Conservation (phyloP, 2,888 invertebrate species). For the Acrocera orbiculus region DNA sequence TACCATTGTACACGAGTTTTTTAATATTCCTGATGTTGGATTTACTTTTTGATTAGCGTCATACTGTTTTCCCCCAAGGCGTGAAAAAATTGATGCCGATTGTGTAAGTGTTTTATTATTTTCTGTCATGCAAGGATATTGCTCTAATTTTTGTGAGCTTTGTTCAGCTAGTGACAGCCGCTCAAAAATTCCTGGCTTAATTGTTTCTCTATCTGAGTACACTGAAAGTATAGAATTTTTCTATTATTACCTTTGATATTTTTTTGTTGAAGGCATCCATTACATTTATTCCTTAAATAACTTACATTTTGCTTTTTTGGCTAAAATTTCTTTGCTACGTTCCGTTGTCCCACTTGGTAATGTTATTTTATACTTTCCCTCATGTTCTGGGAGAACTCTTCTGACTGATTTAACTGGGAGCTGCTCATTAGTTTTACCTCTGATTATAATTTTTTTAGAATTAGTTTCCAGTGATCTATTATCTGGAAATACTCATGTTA, state of each 20-base stretch:
- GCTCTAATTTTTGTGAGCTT: background rate
- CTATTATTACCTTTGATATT: too few species aligned
- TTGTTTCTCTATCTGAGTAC: constrained; percentile 24
- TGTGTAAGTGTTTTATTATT: constrained; percentile 14
- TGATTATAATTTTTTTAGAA: too few species aligned
- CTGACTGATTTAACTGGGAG: constrained; percentile 21
- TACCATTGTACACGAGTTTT: constrained; percentile 16
- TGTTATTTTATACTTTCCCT: constrained; percentile 37
- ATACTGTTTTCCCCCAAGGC: constrained; percentile 23
- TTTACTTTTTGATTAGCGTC: constrained; percentile 9
- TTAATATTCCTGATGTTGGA: constrained; percentile 21
- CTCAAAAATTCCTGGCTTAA: constrained; percentile 22
- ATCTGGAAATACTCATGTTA: too few species aligned
- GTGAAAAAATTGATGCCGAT: constrained; percentile 25
- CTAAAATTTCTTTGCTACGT: constrained; percentile 33
- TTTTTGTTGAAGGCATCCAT: too few species aligned
- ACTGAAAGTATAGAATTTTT: constrained; percentile 16
- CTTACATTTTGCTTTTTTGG: constrained; percentile 27
- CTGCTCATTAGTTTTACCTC: too few species aligned
- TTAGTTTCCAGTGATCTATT: too few species aligned
- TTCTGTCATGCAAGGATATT: constrained; percentile 7
- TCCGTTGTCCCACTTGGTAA: constrained; percentile 36
- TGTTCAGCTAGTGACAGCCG: constrained; percentile 17
- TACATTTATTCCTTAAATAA: background rate
- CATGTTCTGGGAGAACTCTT: constrained; percentile 35